These are phyloP conservation scores for Sakesphorus luctuosus DNA, from an alignment of 2,113 vertebrate species.

Conservation along the genomic window DNA sequence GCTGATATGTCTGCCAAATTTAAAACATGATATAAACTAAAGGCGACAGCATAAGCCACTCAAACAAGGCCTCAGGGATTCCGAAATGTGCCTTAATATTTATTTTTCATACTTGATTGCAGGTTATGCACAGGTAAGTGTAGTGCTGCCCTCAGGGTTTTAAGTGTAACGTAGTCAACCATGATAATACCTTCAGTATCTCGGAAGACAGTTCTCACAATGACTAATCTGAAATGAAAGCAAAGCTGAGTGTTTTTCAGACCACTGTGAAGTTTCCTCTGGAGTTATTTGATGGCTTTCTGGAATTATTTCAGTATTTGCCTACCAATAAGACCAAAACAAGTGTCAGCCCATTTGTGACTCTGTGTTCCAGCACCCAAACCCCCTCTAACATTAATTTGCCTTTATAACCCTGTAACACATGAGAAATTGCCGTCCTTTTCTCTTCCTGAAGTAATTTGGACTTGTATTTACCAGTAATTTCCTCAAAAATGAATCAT, in stretches of 20 bases:
- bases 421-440: not conserved
- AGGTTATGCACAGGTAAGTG: conserved; percentile 66
- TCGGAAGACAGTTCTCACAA: conserved; percentile 23
- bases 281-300: not conserved
- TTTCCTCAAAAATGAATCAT: conserved; percentile 11
- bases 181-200: conserved; percentile 63
- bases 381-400: not conserved
- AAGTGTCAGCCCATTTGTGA: not conserved
- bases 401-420: not conserved
- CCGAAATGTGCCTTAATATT: conserved; percentile 63
- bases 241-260: conserved; percentile 30
- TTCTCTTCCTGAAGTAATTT: not conserved
- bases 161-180: conserved; percentile 67
- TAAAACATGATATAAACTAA: conserved; percentile 58
- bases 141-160: conserved; percentile 66
- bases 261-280: conserved; percentile 1
- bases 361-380: not conserved
- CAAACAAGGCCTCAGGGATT: conserved; percentile 58
- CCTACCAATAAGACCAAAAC: not conserved
- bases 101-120: conserved; percentile 72
- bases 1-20: conserved; percentile 61
- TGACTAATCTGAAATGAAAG: conserved; percentile 59
- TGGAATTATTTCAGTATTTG: not conserved
- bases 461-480: not conserved
- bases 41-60: conserved; percentile 57